phyloP scores from a whole-genome alignment of 2,888 invertebrate species.

The Tipula unca region DNA sequence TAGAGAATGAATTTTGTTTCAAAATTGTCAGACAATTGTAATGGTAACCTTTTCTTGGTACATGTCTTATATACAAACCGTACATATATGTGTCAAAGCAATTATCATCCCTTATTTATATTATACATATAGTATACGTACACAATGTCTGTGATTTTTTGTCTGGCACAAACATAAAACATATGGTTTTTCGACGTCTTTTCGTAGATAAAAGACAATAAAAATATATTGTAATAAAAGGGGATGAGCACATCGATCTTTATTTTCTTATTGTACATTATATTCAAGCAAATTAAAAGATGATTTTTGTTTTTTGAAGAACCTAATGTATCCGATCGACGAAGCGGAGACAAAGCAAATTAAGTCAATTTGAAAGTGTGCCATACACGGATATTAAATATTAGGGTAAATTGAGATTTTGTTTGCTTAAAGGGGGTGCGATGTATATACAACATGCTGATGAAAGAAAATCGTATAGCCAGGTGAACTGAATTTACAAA shows the following conservation, averaged over 20 bases:
- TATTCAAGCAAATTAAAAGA: not conserved
- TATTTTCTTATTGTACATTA: not conserved
- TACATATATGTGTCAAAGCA: not conserved
- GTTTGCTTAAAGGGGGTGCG: not conserved
- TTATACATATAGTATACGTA: not conserved
- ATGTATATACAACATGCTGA: not conserved
- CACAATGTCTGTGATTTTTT: not conserved
- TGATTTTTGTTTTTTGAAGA: not conserved
- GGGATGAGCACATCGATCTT: not conserved
- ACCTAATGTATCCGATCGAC: not conserved
- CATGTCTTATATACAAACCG: not conserved
- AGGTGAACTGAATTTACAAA: not conserved
- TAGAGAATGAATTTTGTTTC: not conserved
- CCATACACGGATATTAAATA: not conserved
- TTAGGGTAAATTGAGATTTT: slow-evolving; percentile 3
- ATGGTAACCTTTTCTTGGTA: not conserved
- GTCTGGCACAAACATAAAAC: not conserved
- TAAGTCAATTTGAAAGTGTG: not conserved
- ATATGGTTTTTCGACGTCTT: not conserved
- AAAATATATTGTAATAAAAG: not conserved
- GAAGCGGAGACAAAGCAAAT: not conserved
- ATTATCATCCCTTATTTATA: slow-evolving; percentile 14
- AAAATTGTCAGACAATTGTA: not conserved
- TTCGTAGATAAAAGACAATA: not conserved
- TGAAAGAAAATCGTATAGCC: not conserved